phyloP scores from a whole-genome alignment of 2,797 vertebrate genomes.

The Otus scops region DNA sequence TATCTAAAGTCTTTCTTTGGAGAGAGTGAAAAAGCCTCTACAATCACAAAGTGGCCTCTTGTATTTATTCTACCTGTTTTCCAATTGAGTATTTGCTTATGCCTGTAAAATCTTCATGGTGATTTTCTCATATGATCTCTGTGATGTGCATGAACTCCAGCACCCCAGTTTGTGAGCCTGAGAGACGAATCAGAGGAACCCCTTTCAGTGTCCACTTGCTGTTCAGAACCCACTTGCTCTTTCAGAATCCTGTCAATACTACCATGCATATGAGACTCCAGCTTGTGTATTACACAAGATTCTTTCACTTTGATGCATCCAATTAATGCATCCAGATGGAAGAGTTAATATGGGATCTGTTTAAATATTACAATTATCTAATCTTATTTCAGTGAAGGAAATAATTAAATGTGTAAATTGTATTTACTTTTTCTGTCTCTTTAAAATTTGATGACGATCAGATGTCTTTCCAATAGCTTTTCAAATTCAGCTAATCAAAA shows the following conservation, averaged over 20 bases:
- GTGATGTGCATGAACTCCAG: too few species aligned
- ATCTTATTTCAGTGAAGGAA: background rate
- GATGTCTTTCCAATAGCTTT: slow-evolving; percentile 12
- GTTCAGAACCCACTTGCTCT: background rate
- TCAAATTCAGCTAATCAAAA: slow-evolving; percentile 4
- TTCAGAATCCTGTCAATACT: background rate
- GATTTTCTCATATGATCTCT: background rate
- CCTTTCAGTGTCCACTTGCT: background rate
- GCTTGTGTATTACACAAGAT: background rate
- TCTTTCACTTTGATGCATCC: background rate
- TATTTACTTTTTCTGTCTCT: background rate
- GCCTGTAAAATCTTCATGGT: background rate
- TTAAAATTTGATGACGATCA: background rate
- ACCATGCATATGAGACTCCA: background rate
- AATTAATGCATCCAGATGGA: background rate
- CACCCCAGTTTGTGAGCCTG: background rate
- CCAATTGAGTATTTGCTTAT: background rate
- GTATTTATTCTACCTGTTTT: background rate
- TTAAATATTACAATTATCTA: background rate
- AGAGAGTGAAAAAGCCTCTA: background rate
- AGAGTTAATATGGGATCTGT: background rate
- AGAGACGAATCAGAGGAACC: background rate
- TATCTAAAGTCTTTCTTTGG: background rate
- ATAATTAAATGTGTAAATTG: background rate
- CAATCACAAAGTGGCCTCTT: background rate